Base-by-base conservation (phyloP, 2,113 vertebrate genomes). In the Spea multiplicata region DNA sequence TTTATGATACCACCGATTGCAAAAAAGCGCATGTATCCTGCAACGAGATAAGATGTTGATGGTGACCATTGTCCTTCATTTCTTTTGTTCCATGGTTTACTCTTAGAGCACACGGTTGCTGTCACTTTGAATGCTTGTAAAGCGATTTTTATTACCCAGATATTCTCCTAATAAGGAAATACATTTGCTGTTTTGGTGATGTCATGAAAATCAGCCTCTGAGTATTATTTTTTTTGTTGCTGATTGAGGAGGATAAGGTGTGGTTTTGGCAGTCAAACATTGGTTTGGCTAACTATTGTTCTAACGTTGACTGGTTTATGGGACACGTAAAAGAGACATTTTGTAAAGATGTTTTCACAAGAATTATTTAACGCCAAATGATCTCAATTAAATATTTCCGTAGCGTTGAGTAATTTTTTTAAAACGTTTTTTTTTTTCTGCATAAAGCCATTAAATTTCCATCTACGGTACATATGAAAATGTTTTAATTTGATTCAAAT, bases 151-250 rank as follows among this genome's bases (percentile, higher is more conserved):
- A 76, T 53, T 76, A 78, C 53, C 0, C 82, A 69, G 84, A 87
- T 84, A 71, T 81, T 91, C 76, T 76, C 91, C 92, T 91, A 93
- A 93, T 92, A 92, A 89, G 90, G 92, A 61, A 85, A 88, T 85
- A 82, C 47, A 45, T 12, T 8, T 46, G 16, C 79, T 71, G 71
- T 88, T 77, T 75, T 84, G 85, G 85, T 88, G 91, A 89, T 87
- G 85, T 86, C 83, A 90, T 86, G 86, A 81, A 80, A 88, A 85
- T 80, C 82, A 86, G 84, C 84, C 86, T 48, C 84, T 0, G 62
- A 82, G 83, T 84, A 74, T 78, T 83, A n/a, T n/a, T 64, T 59
- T 9, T 44, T 80, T 83, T 85, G 87, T 81, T 90, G 88, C 86
- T 89, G 89, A 91, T 89, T 75, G 84, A 88, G 83, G 73, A 90